Evolutionary conservation across 2,113 vertebrate genomes (phyloP), one percentile per base, ranked within the genome.

Genomic region (Eolophus roseicapilla): DNA sequence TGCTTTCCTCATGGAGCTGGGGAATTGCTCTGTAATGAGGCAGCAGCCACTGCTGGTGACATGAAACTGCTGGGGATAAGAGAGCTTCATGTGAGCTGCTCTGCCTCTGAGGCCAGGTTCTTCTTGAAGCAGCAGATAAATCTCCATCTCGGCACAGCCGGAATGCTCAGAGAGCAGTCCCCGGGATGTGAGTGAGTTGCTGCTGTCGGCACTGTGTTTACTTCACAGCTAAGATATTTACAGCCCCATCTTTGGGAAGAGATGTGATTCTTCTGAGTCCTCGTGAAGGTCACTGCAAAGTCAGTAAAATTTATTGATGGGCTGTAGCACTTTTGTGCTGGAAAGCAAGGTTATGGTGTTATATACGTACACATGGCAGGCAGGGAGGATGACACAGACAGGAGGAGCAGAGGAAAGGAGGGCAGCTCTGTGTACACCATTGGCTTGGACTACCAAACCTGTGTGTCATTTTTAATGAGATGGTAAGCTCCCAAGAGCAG

Each of bases 201-300:
- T 96, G 70, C 91, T 93, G 76, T 91, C 44, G 27, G 92, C 71
- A 0, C 82, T 65, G 95, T 96, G 97, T 97, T 98, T 97, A 97
- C 97, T 90, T 97, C 96, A 87, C 96, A 95, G 95, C 97, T 84
- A 92, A 98, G 97, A 94, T 98, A 97, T 98, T 98, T 98, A 98
- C 96, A 95, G 96, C 97, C 94, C 93, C 82, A 41, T 97, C 97
- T 97, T 90, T 57, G 83, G 70, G 91, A 88, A 60, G 93, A 96
- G 97, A 94, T 88, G 96, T 57, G 95, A 78, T 96, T 97, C 94
- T 93, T 86, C 76, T 90, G 33, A 82, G 91, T 55, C 91, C 95
- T 96, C 67, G 1, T 10, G 95, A 97, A 97, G 97, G 97, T 98
- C 97, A 94, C 85, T 9, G 82, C 93, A 96, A 97, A 96, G 97